Conservation (phyloP, 2,113 vertebrate genomes). For the Lagopus muta region DNA sequence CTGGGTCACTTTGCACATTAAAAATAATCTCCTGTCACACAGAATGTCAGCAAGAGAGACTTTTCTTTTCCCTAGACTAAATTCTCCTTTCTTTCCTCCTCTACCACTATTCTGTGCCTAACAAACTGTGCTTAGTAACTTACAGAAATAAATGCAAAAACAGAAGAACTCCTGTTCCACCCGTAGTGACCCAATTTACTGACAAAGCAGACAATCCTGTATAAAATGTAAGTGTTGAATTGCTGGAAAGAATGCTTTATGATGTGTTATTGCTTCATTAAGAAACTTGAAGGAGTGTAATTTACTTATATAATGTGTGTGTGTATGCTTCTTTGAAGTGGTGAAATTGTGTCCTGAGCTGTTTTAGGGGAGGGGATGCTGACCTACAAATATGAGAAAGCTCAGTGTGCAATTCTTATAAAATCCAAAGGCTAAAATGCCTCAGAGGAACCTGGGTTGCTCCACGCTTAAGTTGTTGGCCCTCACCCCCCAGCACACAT, state of each 20-base stretch:
- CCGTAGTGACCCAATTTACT: neutral
- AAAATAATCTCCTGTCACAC: constrained; percentile 42
- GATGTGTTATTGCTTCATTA: neutral
- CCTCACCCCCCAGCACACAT: rapidly evolving
- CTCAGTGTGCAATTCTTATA: neutral
- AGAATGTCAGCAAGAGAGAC: neutral
- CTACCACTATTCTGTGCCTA: neutral
- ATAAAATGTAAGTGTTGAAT: neutral
- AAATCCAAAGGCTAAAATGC: neutral
- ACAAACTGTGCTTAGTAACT: neutral
- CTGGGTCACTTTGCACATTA: constrained; percentile 41
- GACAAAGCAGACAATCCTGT: neutral
- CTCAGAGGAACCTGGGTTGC: neutral
- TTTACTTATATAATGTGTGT: neutral
- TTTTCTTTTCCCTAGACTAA: neutral
- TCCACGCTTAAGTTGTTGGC: neutral
- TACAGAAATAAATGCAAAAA: neutral
- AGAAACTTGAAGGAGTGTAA: neutral
- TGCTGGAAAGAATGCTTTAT: neutral
- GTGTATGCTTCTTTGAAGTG: neutral
- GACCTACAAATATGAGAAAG: neutral
- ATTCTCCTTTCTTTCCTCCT: constrained; percentile 19
- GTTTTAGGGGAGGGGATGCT: neutral
- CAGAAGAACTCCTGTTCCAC: neutral
- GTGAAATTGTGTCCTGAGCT: neutral